Percentiles rank a stretch among this genome's conserved stretches.
Conservation (phyloP, 2,888 invertebrate species). For the Dryobota labecula region DNA sequence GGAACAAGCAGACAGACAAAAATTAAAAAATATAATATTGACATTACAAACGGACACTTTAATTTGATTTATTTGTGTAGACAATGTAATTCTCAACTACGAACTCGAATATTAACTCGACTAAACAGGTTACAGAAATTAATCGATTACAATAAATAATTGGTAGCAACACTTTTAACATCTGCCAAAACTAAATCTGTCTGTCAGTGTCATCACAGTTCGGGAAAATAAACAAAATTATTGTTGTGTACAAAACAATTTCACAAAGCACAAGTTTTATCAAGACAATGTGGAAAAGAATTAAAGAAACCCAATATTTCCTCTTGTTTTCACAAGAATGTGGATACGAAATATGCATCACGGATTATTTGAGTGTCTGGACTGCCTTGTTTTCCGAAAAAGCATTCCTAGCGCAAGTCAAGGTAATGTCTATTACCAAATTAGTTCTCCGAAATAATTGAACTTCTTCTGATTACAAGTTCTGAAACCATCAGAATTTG, state of each 20-base stretch:
- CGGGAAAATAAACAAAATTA: constrained; percentile 25
- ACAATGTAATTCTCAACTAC: neutral
- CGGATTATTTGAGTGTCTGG: constrained; percentile 77
- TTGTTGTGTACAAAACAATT: constrained; percentile 13
- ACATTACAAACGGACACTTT: no score
- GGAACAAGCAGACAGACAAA: no score
- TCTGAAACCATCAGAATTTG: neutral
- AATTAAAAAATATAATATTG: no score
- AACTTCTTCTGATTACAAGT: neutral
- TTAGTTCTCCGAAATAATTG: neutral
- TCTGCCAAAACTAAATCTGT: neutral
- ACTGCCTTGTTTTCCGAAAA: constrained; percentile 64
- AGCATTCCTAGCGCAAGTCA: constrained; percentile 72
- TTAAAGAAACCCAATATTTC: constrained; percentile 66
- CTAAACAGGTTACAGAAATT: neutral
- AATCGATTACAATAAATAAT: neutral
- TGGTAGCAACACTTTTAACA: neutral
- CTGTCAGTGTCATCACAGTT: constrained; percentile 17
- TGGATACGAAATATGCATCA: constrained; percentile 71
- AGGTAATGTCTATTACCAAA: constrained; percentile 69
- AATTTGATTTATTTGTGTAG: neutral
- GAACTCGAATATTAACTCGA: neutral
- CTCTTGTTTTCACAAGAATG: constrained; percentile 55
- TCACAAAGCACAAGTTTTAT: neutral
- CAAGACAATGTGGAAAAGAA: constrained; percentile 72